Base-by-base conservation (phyloP, 2,888 invertebrate species). In the Caenorhabditis auriculariae region DNA sequence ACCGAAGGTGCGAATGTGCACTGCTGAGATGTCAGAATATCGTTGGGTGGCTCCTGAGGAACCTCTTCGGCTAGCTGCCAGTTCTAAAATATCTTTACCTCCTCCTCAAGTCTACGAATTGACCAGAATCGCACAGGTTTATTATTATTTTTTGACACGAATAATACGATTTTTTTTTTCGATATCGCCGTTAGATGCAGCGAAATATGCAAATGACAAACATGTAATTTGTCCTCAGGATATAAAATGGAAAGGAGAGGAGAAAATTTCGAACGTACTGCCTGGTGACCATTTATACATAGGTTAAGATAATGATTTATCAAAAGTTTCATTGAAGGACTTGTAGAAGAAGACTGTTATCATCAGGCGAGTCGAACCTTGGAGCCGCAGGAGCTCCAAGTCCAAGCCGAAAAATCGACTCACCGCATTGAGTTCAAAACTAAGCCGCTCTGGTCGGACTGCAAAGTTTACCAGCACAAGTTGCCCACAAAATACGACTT, bases 91-190 rank as follows among this genome's bases (percentile, higher is more conserved):
- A 24, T 56, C 64, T 6, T 62, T 79, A 2, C 79, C 79, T n/a
- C 78, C 79, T 21, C 79, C 79, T 6, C 79, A 79, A 48, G 74
- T 70, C 39, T 79, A 79, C 54, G 78, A 80, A 49, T 54, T 78
- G 9, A 51, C 61, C 1, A 53, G 77, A 35, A 49, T 78, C 5
- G 42, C 66, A 19, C 61, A 68, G 47, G 61, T 64, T n/a, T n/a
- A n/a, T n/a, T n/a, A n/a, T n/a, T n/a, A n/a, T n/a, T n/a, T n/a
- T n/a, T n/a, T n/a, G n/a, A n/a, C n/a, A n/a, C n/a, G n/a, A n/a
- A n/a, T n/a, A n/a, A n/a, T n/a, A n/a, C n/a, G n/a, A n/a, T n/a
- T n/a, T n/a, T n/a, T n/a, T n/a, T n/a, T n/a, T n/a, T n/a, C n/a
- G n/a, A n/a, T n/a, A n/a, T n/a, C n/a, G n/a, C n/a, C n/a, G n/a